These are phyloP conservation scores for Chrysotoxum bicinctum DNA, from an alignment of 2,888 invertebrate genomes.

Conservation along the genomic window DNA sequence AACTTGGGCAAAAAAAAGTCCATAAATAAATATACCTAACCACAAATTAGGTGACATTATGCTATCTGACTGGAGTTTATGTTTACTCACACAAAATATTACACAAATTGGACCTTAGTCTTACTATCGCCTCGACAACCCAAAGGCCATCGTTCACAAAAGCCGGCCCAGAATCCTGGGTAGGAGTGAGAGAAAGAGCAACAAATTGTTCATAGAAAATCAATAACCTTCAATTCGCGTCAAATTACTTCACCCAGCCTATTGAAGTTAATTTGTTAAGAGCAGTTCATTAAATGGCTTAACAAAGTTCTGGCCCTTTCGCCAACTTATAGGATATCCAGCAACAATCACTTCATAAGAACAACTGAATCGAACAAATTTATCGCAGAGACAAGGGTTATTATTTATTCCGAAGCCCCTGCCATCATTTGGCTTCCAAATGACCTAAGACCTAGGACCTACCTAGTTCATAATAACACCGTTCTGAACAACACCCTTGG, in stretches of 20 bases:
- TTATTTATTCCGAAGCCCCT: slow-evolving; percentile 17
- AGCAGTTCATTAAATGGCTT: slow-evolving; percentile 68
- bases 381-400: slow-evolving; percentile 45
- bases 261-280: slow-evolving; percentile 61
- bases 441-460: slow-evolving; percentile 17
- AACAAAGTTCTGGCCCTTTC: slow-evolving; percentile 29
- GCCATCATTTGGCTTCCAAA: not conserved
- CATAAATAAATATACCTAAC: slow-evolving; percentile 32
- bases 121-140: not conserved
- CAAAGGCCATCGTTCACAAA: not conserved
- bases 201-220: slow-evolving; percentile 56
- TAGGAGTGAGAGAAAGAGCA: slow-evolving; percentile 50
- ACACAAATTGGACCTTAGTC: not conserved
- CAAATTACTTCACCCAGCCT: slow-evolving; percentile 47
- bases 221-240: slow-evolving; percentile 54
- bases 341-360: slow-evolving; percentile 34
- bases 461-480: slow-evolving; percentile 31
- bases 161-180: not conserved
- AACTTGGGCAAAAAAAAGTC: not conserved
- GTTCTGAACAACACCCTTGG: not conserved
- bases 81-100: slow-evolving; percentile 11
- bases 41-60: slow-evolving; percentile 64
- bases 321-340: not conserved
- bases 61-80: slow-evolving; percentile 39
- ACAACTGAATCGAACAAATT: slow-evolving; percentile 29